These are phyloP conservation scores for Lepidothrix coronata DNA, from an alignment of 2,113 vertebrate genomes.

Conservation along the genomic window DNA sequence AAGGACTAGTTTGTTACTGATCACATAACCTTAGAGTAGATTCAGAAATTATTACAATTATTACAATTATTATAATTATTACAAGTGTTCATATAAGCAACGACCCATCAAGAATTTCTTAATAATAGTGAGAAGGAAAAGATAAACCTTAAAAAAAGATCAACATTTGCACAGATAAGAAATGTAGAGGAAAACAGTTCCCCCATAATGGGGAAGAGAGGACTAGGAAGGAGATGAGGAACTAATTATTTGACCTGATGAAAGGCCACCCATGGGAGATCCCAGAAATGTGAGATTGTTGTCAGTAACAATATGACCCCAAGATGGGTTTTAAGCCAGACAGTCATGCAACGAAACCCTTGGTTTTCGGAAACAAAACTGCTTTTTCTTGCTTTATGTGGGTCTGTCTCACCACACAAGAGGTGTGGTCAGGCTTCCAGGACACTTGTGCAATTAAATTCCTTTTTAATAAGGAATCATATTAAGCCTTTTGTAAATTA, in stretches of 20 bases:
- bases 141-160: not conserved
- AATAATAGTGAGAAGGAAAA: not conserved
- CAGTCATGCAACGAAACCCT: not conserved
- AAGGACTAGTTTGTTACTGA: not conserved
- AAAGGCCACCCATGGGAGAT: not conserved
- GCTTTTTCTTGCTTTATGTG: not conserved
- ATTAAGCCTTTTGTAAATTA: not conserved
- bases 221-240: not conserved
- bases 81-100: not conserved
- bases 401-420: not conserved
- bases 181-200: not conserved
- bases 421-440: not conserved
- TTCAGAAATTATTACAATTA: not conserved
- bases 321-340: not conserved
- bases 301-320: not conserved
- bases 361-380: not conserved
- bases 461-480: not conserved
- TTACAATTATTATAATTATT: not conserved
- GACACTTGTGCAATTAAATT: constrained; percentile 7
- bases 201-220: not conserved
- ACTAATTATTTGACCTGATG: not conserved
- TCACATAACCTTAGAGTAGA: not conserved
- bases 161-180: not conserved
- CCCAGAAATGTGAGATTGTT: not conserved
- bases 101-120: not conserved